Evolutionary conservation across 1,140 invertebrate genomes (phyloP).

Genomic region (Dufourea novaeangliae): DNA sequence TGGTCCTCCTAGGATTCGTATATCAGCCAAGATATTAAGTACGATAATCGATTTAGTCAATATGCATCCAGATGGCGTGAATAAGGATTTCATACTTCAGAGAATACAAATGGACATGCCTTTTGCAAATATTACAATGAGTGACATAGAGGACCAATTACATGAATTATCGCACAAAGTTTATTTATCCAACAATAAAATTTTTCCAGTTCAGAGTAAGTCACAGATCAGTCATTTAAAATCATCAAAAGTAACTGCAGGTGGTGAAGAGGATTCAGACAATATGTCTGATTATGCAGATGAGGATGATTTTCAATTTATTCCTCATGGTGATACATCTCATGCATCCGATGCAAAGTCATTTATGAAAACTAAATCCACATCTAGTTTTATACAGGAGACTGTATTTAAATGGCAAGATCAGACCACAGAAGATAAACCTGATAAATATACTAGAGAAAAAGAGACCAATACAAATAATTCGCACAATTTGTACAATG

Average conservation of each 20-base stretch:
- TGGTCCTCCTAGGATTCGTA: not conserved
- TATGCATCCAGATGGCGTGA: slow-evolving; percentile 51
- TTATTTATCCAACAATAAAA: slow-evolving; percentile 25
- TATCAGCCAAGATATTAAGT: slow-evolving; percentile 39
- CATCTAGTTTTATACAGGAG: slow-evolving; percentile 46
- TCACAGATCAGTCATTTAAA: not conserved
- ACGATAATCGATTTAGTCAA: slow-evolving; percentile 44
- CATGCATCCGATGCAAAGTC: not conserved
- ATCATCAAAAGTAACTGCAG: not conserved
- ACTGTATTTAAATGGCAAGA: slow-evolving; percentile 15
- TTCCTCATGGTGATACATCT: not conserved
- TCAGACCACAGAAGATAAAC: not conserved
- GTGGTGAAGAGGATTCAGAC: slow-evolving; percentile 25
- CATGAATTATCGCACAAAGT: slow-evolving; percentile 56
- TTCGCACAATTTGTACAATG: not conserved
- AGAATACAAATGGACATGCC: slow-evolving; percentile 9
- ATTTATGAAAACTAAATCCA: slow-evolving; percentile 11
- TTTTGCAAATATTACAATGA: not conserved
- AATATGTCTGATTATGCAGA: not conserved
- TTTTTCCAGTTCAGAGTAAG: slow-evolving; percentile 48
- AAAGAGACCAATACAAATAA: not conserved
- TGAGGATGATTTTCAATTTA: not conserved
- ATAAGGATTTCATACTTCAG: slow-evolving; percentile 18
- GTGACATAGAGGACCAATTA: slow-evolving; percentile 53
- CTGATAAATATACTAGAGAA: not conserved